These are phyloP conservation scores for Parus major DNA, from an alignment of 2,113 vertebrate genomes.

Conservation along the genomic window DNA sequence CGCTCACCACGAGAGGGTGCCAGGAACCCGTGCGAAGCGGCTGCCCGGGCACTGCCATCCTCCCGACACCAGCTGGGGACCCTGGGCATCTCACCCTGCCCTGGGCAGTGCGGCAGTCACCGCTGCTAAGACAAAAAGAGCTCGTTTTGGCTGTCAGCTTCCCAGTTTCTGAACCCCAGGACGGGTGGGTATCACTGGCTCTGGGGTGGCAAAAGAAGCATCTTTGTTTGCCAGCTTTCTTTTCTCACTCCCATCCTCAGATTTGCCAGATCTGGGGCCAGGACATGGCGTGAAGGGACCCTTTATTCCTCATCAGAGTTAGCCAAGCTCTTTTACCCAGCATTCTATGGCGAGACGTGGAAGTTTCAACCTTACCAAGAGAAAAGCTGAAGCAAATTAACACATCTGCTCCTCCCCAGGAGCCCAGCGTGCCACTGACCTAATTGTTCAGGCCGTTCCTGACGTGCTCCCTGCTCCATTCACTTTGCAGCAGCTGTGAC, in stretches of 20 bases:
- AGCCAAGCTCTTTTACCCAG: not conserved
- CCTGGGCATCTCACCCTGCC: rapidly evolving
- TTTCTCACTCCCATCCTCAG: not conserved
- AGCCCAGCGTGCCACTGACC: rapidly evolving
- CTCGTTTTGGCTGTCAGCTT: rapidly evolving
- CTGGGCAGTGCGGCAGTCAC: rapidly evolving
- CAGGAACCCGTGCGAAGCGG: not conserved
- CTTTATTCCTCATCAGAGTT: rapidly evolving
- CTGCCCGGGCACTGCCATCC: not conserved
- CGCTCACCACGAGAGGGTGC: constrained; percentile 27
- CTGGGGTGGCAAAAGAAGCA: not conserved
- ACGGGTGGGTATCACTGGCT: not conserved
- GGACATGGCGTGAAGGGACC: rapidly evolving
- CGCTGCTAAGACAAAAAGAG: rapidly evolving
- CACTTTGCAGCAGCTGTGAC: not conserved
- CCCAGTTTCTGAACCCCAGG: rapidly evolving
- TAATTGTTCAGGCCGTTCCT: not conserved
- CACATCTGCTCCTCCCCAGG: rapidly evolving
- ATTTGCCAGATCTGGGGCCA: not conserved
- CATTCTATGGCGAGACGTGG: not conserved
- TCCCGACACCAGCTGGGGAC: not conserved
- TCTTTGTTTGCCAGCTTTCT: not conserved
- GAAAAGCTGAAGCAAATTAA: not conserved
- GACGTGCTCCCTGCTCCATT: rapidly evolving
- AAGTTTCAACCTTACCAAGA: not conserved